A percentile compares a stretch with the other conserved stretches of the same genome.
Evolutionary conservation across 2,888 invertebrate species (phyloP).

Genomic region (Aspidapion aeneum): DNA sequence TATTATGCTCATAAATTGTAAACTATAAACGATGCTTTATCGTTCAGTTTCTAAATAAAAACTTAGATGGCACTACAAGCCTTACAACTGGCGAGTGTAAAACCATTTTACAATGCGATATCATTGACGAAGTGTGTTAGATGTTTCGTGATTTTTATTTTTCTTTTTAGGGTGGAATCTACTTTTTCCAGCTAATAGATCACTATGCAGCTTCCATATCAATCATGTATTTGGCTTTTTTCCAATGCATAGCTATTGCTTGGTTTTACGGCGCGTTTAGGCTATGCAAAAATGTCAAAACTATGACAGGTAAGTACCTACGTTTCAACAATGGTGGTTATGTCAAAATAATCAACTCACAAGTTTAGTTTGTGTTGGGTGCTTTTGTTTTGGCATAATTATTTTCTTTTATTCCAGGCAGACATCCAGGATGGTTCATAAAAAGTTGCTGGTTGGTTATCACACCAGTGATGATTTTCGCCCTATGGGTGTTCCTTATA

Average conservation of each 20-base stretch:
- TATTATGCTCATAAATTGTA: neutral
- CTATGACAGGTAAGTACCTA: constrained; percentile 76
- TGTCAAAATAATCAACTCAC: too few species aligned
- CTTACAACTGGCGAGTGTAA: too few species aligned
- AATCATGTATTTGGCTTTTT: constrained; percentile 89
- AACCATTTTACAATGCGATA: too few species aligned
- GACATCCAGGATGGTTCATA: constrained; percentile 75
- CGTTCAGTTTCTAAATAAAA: neutral
- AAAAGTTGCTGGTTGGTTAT: constrained; percentile 77
- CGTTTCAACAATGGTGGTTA: too few species aligned
- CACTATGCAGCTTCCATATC: constrained; percentile 92
- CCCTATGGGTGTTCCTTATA: constrained; percentile 84
- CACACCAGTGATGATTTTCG: constrained; percentile 76
- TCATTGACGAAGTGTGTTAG: too few species aligned
- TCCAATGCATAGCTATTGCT: constrained; percentile 86
- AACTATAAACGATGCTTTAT: neutral
- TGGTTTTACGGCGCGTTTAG: constrained; percentile 89
- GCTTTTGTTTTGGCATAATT: too few species aligned
- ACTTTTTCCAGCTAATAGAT: constrained; percentile 88
- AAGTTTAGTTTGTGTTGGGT: too few species aligned
- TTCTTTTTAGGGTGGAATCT: constrained; percentile 74
- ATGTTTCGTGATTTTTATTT: too few species aligned
- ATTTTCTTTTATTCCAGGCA: constrained; percentile 43
- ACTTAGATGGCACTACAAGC: too few species aligned
- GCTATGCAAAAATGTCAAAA: constrained; percentile 78